Conservation (phyloP, 1,140 invertebrate genomes). For the Zaprionus africanus region DNA sequence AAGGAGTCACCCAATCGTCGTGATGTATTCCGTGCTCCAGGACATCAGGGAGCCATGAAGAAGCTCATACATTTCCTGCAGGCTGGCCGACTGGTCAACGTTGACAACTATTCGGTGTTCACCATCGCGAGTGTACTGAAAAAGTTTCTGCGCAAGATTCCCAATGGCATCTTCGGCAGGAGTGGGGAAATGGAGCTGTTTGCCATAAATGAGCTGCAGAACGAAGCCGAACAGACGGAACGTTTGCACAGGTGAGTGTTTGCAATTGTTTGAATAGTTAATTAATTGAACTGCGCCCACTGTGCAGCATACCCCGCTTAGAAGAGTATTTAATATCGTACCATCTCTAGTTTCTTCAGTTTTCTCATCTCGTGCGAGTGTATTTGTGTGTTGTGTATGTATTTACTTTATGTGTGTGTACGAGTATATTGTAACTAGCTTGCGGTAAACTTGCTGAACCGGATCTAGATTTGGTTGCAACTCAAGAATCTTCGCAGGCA, state of each 20-base stretch:
- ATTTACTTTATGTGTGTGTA: conserved; percentile 2
- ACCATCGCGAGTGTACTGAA: conserved; percentile 99
- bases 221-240: conserved; percentile 93
- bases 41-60: conserved; percentile 97
- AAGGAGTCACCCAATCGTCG: conserved; percentile 96
- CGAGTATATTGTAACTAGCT: conserved; percentile 70
- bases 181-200: conserved; percentile 96
- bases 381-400: conserved; percentile 11
- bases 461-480: conserved; percentile 79
- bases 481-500: conserved; percentile 68
- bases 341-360: conserved; percentile 36
- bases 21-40: conserved; percentile 97
- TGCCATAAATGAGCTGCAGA: conserved; percentile 91
- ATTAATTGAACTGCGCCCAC: neutral
- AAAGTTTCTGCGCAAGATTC: conserved; percentile 98
- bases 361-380: conserved; percentile 36
- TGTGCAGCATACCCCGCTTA: neutral
- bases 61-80: conserved; percentile 97
- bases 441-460: conserved; percentile 82
- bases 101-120: conserved; percentile 98
- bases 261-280: neutral
- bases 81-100: conserved; percentile 97
- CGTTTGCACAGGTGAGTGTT: conserved; percentile 93
- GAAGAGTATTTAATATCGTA: conserved; percentile 21
- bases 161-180: conserved; percentile 96